These are phyloP conservation scores for Amblyopsis rosae DNA, from an alignment of 2,113 vertebrate genomes.

Conservation along the genomic window DNA sequence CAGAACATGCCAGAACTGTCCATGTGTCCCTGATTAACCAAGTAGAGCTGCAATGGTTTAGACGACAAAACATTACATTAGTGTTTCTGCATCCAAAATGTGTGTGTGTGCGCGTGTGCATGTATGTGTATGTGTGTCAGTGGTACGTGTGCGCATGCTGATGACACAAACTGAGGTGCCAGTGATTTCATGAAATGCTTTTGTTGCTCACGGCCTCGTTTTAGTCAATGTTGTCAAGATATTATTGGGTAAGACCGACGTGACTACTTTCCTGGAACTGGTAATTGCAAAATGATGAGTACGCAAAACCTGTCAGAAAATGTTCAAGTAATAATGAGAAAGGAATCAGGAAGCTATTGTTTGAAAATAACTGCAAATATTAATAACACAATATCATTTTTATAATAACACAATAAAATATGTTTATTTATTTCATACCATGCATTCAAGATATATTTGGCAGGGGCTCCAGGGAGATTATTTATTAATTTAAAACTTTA, in stretches of 20 bases:
- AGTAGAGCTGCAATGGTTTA: constrained; percentile 66
- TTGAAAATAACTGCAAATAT: constrained; percentile 9
- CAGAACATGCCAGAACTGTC: constrained; percentile 65
- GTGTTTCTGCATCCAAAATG: constrained; percentile 49
- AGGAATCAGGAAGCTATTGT: constrained; percentile 2
- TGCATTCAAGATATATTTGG: neutral
- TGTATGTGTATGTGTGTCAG: constrained; percentile 13
- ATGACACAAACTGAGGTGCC: constrained; percentile 53
- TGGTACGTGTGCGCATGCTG: constrained; percentile 12
- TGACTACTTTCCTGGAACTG: constrained; percentile 19
- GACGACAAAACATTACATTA: constrained; percentile 70
- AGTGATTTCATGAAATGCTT: constrained; percentile 52
- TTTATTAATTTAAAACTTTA: too few relatives aligned
- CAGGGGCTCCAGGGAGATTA: too few relatives aligned
- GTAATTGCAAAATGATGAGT: constrained; percentile 26
- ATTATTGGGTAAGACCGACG: constrained; percentile 18
- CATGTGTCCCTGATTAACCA: constrained; percentile 75
- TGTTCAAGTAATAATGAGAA: constrained; percentile 11
- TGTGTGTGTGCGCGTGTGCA: constrained; percentile 1
- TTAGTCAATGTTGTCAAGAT: neutral
- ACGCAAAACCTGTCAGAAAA: constrained; percentile 24
- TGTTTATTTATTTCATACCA: neutral
- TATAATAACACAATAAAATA: neutral
- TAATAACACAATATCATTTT: neutral
- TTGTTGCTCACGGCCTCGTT: constrained; percentile 42